Base-by-base conservation (phyloP, 1,140 invertebrate species). In the Nylanderia fulva region DNA sequence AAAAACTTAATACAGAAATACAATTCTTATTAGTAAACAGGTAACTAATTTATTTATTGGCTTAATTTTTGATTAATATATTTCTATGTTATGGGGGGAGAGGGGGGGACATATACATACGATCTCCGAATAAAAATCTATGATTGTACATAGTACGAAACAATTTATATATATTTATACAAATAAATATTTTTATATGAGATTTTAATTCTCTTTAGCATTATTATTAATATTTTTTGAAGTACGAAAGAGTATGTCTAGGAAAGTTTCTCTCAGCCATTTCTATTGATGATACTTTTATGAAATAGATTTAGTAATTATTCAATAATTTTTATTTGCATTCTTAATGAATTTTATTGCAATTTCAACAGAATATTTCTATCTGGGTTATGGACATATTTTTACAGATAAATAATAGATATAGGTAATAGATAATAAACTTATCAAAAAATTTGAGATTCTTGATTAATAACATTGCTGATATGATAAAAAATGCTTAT, bases 191-290 rank as follows among this genome's bases (percentile, higher is more conserved):
- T 74, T 83, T 86, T 48, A 77, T 7, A 27, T 71, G 11, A 66
- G 74, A 56, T 3, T 60, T 68, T 54, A 58, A 64, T n/a, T 0
- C 18, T 72, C 27, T 48, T 48, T 18, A 24, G n/a, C 11, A 21
- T 21, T 11, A 42, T 48, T 45, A 52, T 2, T 48, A n/a, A 27
- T 54, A n/a, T 75, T 18, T 52, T 15, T 5, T 29, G 21, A 75
- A 27, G 6, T 64, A 86, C 42, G 84, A 27, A 33, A 69, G n/a
- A n/a, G 91, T 0, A 95, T 93, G 80, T 96, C 93, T 11, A 98
- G 90, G 1, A 96, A 96, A 4, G 96, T 97, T 85, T 96, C 93
- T 76, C 93, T 95, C 0, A 98, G 52, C 97, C 97, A 97, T 1
- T 85, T 92, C 7, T 97, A 13, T 86, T 91, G 64, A 96, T 94